These are phyloP conservation scores for Harpagifer antarcticus DNA, from an alignment of 2,797 vertebrate genomes.

Conservation along the genomic window DNA sequence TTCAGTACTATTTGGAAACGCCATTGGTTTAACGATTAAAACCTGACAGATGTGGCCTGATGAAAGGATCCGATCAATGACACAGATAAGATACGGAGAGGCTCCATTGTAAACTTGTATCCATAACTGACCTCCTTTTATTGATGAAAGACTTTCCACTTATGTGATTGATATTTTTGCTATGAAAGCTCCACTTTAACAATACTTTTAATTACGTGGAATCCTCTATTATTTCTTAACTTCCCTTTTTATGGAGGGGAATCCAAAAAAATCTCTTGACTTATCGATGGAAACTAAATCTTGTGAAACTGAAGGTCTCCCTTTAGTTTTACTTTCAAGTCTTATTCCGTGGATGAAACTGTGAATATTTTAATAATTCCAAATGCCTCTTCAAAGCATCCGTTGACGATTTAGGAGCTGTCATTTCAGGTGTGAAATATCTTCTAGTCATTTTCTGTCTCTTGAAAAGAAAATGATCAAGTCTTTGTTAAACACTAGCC, in stretches of 20 bases:
- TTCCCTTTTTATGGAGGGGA: not conserved
- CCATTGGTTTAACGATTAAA: not conserved
- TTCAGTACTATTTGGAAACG: slow-evolving; percentile 39
- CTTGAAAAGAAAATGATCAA: slow-evolving; percentile 13
- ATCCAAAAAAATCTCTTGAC: not conserved
- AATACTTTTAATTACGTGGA: not conserved
- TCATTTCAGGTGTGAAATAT: not conserved
- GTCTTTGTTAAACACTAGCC: not conserved
- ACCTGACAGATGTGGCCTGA: not conserved
- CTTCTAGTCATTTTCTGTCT: slow-evolving; percentile 23
- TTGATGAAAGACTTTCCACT: not conserved
- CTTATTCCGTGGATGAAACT: slow-evolving; percentile 51
- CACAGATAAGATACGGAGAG: not conserved
- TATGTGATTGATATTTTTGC: not conserved
- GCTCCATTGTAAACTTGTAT: not conserved
- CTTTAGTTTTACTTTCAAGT: slow-evolving; percentile 40
- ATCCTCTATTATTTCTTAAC: not conserved
- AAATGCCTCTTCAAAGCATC: slow-evolving; percentile 19
- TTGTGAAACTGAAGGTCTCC: slow-evolving; percentile 39
- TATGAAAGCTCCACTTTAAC: not conserved
- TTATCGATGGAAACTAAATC: not conserved
- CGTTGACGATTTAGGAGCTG: slow-evolving; percentile 15
- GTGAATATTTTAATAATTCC: slow-evolving; percentile 20
- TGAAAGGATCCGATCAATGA: slow-evolving; percentile 25
- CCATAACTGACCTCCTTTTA: not conserved